Conservation (phyloP, 2,113 vertebrate genomes). For the Spermophilus dauricus region DNA sequence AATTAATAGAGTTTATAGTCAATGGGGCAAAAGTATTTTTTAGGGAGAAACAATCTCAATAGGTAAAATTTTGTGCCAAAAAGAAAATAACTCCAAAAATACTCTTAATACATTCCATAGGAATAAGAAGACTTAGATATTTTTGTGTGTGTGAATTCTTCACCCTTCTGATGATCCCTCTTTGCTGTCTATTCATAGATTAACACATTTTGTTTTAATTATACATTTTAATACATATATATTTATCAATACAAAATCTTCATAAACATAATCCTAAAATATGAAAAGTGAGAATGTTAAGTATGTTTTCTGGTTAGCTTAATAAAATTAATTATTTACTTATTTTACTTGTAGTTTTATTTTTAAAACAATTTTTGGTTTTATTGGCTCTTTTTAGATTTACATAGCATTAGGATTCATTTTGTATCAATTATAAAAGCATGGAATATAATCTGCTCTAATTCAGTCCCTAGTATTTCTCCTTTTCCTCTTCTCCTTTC, state of each 20-base stretch:
- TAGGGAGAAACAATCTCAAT: background rate
- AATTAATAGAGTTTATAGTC: background rate
- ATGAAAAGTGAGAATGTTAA: slow-evolving; percentile 29
- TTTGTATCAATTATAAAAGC: too few species aligned
- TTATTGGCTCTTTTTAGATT: background rate
- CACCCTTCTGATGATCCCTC: background rate
- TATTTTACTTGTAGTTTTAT: slow-evolving; percentile 19
- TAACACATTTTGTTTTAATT: background rate
- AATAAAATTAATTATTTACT: slow-evolving; percentile 25
- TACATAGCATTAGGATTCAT: background rate
- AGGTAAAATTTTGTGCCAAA: slow-evolving; percentile 41
- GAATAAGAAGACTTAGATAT: slow-evolving; percentile 40
- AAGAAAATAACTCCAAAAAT: slow-evolving; percentile 10
- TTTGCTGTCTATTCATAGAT: background rate
- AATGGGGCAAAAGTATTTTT: background rate
- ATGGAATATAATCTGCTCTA: too few species aligned
- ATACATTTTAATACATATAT: background rate
- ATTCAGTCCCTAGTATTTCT: too few species aligned
- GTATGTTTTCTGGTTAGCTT: background rate
- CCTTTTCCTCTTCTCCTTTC: too few species aligned
- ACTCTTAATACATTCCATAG: background rate
- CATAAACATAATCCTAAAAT: slow-evolving; percentile 28
- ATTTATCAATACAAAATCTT: background rate
- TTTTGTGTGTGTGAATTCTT: background rate
- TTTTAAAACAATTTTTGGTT: too few species aligned